Conservation (phyloP, 2,797 vertebrate species). For the Amphiprion clarkii region DNA sequence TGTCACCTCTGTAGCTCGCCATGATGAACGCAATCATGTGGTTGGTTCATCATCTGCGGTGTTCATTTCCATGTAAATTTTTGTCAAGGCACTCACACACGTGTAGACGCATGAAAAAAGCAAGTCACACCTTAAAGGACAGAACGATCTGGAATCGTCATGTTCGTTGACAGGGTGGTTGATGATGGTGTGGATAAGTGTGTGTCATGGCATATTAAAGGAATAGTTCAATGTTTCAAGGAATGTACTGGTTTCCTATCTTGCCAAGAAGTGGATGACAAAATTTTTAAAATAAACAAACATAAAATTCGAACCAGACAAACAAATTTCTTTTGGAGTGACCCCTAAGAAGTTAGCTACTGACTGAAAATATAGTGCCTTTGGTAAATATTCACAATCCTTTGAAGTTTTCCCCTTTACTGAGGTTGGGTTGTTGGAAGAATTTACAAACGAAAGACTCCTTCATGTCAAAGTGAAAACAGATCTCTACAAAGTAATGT, state of each 20-base stretch:
- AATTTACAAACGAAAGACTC: no score
- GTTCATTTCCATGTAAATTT: constrained; percentile 54
- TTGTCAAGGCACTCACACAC: constrained; percentile 11
- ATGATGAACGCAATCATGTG: constrained; percentile 65
- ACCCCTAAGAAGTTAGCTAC: no score
- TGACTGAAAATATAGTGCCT: no score
- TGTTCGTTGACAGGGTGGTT: constrained; percentile 1
- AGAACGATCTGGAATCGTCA: background rate
- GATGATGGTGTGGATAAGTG: constrained; percentile 6
- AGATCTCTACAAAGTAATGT: no score
- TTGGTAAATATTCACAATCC: no score
- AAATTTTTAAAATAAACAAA: background rate
- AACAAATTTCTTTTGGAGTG: no score
- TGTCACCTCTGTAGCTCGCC: constrained; percentile 67
- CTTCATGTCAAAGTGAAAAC: no score
- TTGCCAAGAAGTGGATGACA: background rate
- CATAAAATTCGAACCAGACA: no score
- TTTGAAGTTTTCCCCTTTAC: no score
- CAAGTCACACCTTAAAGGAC: constrained; percentile 11
- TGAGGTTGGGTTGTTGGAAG: no score
- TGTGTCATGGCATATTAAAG: background rate
- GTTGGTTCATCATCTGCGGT: constrained; percentile 62
- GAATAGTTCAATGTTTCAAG: background rate
- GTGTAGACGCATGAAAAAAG: background rate
- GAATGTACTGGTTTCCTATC: background rate